Base-by-base conservation (phyloP, 2,113 vertebrate species). In the Esox niger region DNA sequence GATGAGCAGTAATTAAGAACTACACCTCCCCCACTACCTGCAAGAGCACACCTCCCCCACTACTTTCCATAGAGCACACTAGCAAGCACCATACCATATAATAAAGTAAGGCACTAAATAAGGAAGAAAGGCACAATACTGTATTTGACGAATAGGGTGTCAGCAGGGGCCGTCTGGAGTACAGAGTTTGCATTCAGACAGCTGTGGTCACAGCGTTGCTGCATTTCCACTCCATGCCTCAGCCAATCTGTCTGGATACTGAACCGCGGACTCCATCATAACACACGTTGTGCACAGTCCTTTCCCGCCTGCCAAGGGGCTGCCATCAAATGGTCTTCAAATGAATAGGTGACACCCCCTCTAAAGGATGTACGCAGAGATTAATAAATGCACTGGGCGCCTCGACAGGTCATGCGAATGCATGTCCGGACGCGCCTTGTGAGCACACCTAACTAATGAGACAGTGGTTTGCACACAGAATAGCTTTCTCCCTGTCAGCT, bases 191-290 rank as follows among this genome's bases (percentile, higher is more conserved):
- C 55, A 77, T 68, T n/a, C 62, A 79, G 79, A 82, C 79, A 76
- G 77, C 66, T 78, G 72, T 58, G 79, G 35, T 72, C 64, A 69
- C 69, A 74, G 71, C 68, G 75, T 78, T 60, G 66, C 52, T 62
- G 2, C 21, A 30, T 70, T 68, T 76, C 64, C 69, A 62, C 69
- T 63, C 74, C 3, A 49, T 66, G 52, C 62, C 61, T 78, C n/a
- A 52, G 47, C 47, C 47, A 52, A 52, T 52, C 47, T 15, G 43
- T 20, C 43, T 8, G 38, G 26, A 6, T 17, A 59, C 4, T 7
- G 15, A 29, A 6, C 20, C 23, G 23, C 79, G 58, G 75, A 79
- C 63, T 75, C 63, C 55, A 78, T 74, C 69, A 75, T 73, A 30
- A 54, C 64, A 59, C 76, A 67, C 77, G 71, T 46, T 77, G 38